A percentile compares a stretch with the other conserved stretches of the same genome.
phyloP scores from a whole-genome alignment of 2,113 vertebrate species.

The Noturus placidus region DNA sequence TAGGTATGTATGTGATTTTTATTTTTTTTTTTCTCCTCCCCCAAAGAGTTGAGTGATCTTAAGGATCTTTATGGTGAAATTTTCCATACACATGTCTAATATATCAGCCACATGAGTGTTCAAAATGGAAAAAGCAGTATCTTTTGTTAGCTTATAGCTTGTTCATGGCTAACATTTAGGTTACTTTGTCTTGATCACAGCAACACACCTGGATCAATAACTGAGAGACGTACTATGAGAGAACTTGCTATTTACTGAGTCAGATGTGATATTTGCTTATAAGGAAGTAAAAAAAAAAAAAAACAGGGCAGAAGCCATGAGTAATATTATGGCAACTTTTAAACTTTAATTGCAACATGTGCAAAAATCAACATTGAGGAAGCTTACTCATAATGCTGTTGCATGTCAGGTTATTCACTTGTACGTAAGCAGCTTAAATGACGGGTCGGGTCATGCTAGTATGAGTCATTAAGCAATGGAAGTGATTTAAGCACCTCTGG shows the following conservation, averaged over 20 bases:
- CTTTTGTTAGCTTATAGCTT: conserved; percentile 12
- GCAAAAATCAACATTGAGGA: background rate
- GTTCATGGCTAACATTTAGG: background rate
- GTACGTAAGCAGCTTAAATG: background rate
- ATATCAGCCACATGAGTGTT: background rate
- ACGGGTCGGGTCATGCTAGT: conserved; percentile 15
- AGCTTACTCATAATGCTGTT: background rate
- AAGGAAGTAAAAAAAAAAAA: background rate
- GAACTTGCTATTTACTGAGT: background rate
- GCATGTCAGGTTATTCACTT: background rate
- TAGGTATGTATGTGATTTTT: too few relatives aligned
- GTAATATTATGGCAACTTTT: background rate
- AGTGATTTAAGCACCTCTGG: conserved; percentile 22
- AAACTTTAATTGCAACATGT: background rate
- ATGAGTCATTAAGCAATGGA: conserved; percentile 24
- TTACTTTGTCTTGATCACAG: background rate
- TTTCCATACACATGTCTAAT: background rate
- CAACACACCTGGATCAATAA: background rate
- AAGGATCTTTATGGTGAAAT: background rate
- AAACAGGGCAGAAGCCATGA: background rate
- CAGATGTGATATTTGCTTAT: background rate
- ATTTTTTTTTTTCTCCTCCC: too few relatives aligned
- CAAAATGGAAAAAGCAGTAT: conserved; percentile 15
- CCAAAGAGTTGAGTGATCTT: background rate
- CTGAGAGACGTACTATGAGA: background rate